Evolutionary conservation across 1,140 invertebrate genomes (phyloP).

Genomic region (Drosophila tsacasi): DNA sequence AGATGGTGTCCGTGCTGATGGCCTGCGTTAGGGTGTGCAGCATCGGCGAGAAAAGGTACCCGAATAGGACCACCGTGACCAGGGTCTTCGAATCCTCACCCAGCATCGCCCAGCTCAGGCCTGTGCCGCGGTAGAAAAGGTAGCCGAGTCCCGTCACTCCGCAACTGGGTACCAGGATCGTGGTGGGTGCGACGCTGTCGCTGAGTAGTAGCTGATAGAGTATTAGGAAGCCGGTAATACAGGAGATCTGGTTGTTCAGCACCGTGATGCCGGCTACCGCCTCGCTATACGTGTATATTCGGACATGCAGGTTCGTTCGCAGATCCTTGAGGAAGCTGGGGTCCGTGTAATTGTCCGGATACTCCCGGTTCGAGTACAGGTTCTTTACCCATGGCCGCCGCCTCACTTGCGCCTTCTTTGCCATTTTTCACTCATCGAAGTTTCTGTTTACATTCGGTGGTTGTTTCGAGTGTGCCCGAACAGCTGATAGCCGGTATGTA

Average conservation of each 20-base stretch:
- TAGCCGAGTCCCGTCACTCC: slow-evolving; percentile 86
- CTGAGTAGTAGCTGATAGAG: slow-evolving; percentile 91
- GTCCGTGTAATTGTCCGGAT: slow-evolving; percentile 97
- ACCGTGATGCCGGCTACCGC: slow-evolving; percentile 90
- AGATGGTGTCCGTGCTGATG: slow-evolving; percentile 98
- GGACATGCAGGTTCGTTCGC: slow-evolving; percentile 92
- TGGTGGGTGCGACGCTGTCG: slow-evolving; percentile 88
- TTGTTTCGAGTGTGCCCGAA: slow-evolving; percentile 1
- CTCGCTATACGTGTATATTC: slow-evolving; percentile 89
- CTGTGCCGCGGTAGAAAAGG: slow-evolving; percentile 73
- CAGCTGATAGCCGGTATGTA: background rate
- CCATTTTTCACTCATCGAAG: slow-evolving; percentile 49
- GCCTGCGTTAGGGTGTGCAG: slow-evolving; percentile 98
- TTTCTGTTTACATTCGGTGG: slow-evolving; percentile 38
- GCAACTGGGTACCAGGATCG: slow-evolving; percentile 87
- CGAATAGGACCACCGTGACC: slow-evolving; percentile 92
- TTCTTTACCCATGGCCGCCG: slow-evolving; percentile 92
- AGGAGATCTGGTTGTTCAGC: slow-evolving; percentile 91
- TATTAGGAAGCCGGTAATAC: slow-evolving; percentile 91
- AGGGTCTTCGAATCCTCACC: slow-evolving; percentile 89
- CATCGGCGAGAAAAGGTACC: slow-evolving; percentile 94
- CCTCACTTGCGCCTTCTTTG: slow-evolving; percentile 41
- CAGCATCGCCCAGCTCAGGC: slow-evolving; percentile 65
- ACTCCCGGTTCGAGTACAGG: slow-evolving; percentile 94
- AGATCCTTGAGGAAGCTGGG: slow-evolving; percentile 93